These are phyloP conservation scores for Agrochola macilenta DNA, from an alignment of 2,888 invertebrate genomes.

Conservation along the genomic window DNA sequence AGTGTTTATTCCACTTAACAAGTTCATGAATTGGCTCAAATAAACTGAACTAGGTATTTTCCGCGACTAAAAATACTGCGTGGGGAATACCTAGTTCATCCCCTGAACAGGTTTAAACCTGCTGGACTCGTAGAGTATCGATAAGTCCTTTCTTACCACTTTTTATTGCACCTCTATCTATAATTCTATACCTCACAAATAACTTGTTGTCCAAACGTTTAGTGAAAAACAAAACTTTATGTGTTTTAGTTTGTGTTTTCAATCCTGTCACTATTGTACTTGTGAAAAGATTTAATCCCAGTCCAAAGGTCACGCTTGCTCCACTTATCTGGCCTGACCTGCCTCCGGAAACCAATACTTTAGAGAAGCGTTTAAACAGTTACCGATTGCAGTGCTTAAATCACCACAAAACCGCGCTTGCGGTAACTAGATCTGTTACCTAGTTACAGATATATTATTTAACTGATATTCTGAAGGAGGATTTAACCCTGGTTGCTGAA, in stretches of 20 bases:
- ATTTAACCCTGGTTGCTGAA: neutral
- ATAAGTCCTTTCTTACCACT: too few relatives aligned
- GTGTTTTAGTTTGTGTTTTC: neutral
- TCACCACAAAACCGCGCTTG: conserved; percentile 44
- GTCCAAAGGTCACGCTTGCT: conserved; percentile 4
- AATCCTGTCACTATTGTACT: neutral
- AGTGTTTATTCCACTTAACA: neutral
- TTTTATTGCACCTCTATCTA: neutral
- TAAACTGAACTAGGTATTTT: too few relatives aligned
- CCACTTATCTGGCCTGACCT: conserved; percentile 23
- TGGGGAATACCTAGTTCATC: too few relatives aligned
- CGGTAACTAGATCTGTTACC: conserved; percentile 18
- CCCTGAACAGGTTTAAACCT: too few relatives aligned
- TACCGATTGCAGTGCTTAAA: conserved; percentile 38
- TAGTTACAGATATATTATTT: conserved; percentile 41
- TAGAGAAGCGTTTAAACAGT: conserved; percentile 45
- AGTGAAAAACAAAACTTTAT: neutral
- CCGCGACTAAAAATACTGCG: too few relatives aligned
- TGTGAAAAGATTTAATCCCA: conserved; percentile 8
- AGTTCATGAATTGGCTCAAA: neutral
- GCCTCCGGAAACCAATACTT: conserved; percentile 43
- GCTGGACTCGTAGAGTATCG: too few relatives aligned
- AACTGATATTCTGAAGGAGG: conserved; percentile 23
- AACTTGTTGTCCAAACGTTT: neutral
- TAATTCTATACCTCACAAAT: neutral